A percentile compares a stretch with the other conserved stretches of the same genome.
Evolutionary conservation across 2,888 invertebrate species (phyloP).

Genomic region (Drosophila cyrtoloma): DNA sequence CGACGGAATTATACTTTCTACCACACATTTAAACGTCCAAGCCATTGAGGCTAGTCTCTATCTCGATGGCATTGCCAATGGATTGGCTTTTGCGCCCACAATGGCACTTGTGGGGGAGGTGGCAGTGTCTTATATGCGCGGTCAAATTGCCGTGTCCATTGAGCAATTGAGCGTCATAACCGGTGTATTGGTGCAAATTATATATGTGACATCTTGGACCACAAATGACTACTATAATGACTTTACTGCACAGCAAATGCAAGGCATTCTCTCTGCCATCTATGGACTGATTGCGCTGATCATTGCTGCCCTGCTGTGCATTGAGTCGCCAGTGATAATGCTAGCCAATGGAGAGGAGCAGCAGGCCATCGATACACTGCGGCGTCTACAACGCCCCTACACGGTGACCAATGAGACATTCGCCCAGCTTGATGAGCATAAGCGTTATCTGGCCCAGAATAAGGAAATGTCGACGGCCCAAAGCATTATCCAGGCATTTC

Average conservation of each 20-base stretch:
- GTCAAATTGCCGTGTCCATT: conserved; percentile 42
- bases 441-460: conserved; percentile 73
- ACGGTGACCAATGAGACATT: conserved; percentile 69
- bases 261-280: conserved; percentile 64
- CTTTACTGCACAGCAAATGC: conserved; percentile 60
- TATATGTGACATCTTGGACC: conserved; percentile 43
- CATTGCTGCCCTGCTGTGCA: conserved; percentile 41
- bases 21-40: conserved; percentile 20
- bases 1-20: conserved; percentile 67
- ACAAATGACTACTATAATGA: accelerated
- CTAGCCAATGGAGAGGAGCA: conserved; percentile 70
- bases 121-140: conserved; percentile 63
- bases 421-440: conserved; percentile 74
- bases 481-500: conserved; percentile 53
- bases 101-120: conserved; percentile 79
- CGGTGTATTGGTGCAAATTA: conserved; percentile 72
- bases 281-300: conserved; percentile 63
- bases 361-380: conserved; percentile 71
- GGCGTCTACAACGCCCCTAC: conserved; percentile 71
- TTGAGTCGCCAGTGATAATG: conserved; percentile 79
- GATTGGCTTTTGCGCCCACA: conserved; percentile 73
- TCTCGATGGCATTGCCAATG: conserved; percentile 81
- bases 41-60: conserved; percentile 69
- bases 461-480: conserved; percentile 43
- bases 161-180: conserved; percentile 60